Percentiles rank a stretch among this genome's conserved stretches.
These are phyloP conservation scores for Diaperis boleti DNA, from an alignment of 2,888 invertebrate species.

Conservation along the genomic window DNA sequence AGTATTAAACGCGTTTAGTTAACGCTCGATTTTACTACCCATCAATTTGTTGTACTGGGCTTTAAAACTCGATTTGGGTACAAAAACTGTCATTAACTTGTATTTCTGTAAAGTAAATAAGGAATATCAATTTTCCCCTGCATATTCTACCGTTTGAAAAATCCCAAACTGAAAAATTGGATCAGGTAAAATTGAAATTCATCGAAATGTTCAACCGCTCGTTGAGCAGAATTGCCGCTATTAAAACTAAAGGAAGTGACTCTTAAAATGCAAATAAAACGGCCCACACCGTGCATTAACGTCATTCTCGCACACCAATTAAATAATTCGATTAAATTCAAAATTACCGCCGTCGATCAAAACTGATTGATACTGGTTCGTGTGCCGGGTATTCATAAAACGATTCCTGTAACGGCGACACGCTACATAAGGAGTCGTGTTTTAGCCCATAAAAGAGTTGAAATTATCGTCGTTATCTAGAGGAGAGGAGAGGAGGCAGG, in stretches of 20 bases:
- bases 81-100: too few relatives aligned
- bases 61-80: too few relatives aligned
- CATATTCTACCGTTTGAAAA: too few relatives aligned
- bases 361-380: neutral
- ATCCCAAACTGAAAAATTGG: neutral
- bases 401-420: conserved; percentile 15
- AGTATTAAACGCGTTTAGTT: too few relatives aligned
- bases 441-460: conserved; percentile 37
- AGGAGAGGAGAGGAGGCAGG: conserved; percentile 57
- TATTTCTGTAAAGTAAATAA: too few relatives aligned
- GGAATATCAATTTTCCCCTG: too few relatives aligned
- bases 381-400: conserved; percentile 5
- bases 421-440: conserved; percentile 32
- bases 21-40: too few relatives aligned
- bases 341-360: neutral
- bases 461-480: conserved; percentile 45
- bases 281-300: conserved; percentile 4
- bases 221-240: neutral
- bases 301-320: conserved; percentile 4
- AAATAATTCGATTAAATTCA: conserved; percentile 9
- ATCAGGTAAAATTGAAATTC: neutral
- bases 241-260: neutral
- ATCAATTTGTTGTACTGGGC: too few relatives aligned
- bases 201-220: neutral
- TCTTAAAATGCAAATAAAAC: conserved; percentile 3